A percentile compares a stretch with the other conserved stretches of the same genome.
Conservation (phyloP, 2,888 invertebrate species). For the Pristionchus entomophagus region DNA sequence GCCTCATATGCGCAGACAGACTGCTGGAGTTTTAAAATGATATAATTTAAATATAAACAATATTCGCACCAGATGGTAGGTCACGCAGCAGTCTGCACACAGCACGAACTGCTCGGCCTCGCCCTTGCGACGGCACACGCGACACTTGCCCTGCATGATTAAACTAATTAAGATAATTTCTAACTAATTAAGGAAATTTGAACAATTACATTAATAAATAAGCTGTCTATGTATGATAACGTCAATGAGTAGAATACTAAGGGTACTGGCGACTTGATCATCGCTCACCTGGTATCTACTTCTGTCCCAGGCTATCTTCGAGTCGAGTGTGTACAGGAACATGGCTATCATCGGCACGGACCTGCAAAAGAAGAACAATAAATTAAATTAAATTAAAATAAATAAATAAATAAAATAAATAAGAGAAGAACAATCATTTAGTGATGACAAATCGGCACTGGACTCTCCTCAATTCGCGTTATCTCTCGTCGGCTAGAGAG, state of each 20-base stretch:
- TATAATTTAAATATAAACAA: neutral
- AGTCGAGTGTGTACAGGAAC: slow-evolving; percentile 38
- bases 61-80: slow-evolving; percentile 83
- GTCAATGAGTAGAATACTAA: neutral
- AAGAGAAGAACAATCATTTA: neutral
- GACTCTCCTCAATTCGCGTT: too few species aligned
- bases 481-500: too few species aligned
- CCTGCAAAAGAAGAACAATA: neutral
- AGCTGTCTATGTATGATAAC: neutral
- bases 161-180: neutral
- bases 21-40: neutral
- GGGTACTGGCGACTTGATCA: too few species aligned
- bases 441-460: too few species aligned
- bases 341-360: slow-evolving; percentile 28
- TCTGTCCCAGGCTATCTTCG: slow-evolving; percentile 56
- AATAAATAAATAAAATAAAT: neutral
- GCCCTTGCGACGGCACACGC: slow-evolving; percentile 87
- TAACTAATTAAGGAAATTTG: neutral
- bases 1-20: too few species aligned
- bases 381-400: neutral
- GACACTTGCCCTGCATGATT: slow-evolving; percentile 85
- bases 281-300: slow-evolving; percentile 59
- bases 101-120: slow-evolving; percentile 93
- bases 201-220: neutral
- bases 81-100: slow-evolving; percentile 93